Evolutionary conservation across 2,797 vertebrate genomes (phyloP).

Genomic region (Sus cebifrons): DNA sequence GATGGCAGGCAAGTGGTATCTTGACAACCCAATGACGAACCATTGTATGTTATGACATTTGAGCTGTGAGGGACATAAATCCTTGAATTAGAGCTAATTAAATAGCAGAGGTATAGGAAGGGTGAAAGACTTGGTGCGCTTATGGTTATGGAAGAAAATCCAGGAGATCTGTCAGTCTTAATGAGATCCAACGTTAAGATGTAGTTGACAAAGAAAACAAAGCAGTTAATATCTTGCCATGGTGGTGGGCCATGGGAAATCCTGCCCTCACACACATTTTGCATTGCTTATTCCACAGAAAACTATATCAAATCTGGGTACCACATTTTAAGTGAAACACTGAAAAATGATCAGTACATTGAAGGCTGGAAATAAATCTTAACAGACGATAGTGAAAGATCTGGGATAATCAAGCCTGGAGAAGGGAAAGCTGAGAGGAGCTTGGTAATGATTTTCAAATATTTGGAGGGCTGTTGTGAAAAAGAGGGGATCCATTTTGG

Average conservation of each 20-base stretch:
- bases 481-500: neutral
- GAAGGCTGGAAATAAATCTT: conserved; percentile 40
- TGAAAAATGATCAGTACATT: conserved; percentile 12
- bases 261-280: neutral
- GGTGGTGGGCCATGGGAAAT: neutral
- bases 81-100: conserved; percentile 47
- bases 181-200: neutral
- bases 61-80: conserved; percentile 37
- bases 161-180: neutral
- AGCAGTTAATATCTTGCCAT: neutral
- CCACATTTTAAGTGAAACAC: neutral
- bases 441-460: neutral
- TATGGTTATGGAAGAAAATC: conserved; percentile 23
- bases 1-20: conserved; percentile 1
- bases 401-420: neutral
- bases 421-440: neutral
- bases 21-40: neutral
- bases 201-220: neutral
- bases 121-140: conserved; percentile 9
- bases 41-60: neutral
- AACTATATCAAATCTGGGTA: neutral
- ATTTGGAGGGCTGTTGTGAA: neutral
- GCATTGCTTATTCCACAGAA: neutral
- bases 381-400: neutral
- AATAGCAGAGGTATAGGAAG: conserved; percentile 32